phyloP scores from a whole-genome alignment of 2,113 vertebrate species.

The Physeter macrocephalus region DNA sequence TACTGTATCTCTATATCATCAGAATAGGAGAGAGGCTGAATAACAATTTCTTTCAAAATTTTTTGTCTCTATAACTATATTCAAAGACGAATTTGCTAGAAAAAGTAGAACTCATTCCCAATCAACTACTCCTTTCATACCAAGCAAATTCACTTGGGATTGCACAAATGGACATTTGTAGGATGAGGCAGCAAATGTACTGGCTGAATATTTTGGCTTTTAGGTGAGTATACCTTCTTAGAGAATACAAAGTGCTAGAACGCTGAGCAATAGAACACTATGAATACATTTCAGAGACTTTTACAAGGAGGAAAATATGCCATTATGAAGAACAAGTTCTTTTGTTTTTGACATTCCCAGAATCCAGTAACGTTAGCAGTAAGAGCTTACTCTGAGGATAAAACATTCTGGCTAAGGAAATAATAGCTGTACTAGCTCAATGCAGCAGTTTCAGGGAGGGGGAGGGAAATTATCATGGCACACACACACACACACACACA shows the following conservation, averaged over 20 bases:
- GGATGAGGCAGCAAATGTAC: not conserved
- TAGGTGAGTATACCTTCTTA: not conserved
- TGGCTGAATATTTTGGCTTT: slow-evolving; percentile 13
- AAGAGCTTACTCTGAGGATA: not conserved
- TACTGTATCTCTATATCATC: not conserved
- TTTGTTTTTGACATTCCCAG: not conserved
- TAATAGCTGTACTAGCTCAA: not conserved
- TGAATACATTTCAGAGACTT: not conserved
- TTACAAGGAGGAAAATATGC: not conserved
- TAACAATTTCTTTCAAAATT: not conserved
- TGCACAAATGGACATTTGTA: not conserved
- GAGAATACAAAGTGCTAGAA: not conserved
- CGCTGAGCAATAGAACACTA: not conserved
- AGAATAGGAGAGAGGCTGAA: not conserved
- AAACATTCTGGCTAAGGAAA: slow-evolving; percentile 4
- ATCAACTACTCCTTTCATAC: slow-evolving; percentile 4
- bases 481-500: not conserved
- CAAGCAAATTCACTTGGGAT: not conserved
- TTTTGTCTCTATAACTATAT: not conserved
- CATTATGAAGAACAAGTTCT: not conserved
- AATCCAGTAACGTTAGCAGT: not conserved
- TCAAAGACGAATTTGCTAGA: slow-evolving; percentile 13
- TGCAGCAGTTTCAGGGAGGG: not conserved
- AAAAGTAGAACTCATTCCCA: slow-evolving; percentile 13
- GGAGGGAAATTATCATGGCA: not conserved